phyloP scores from a whole-genome alignment of 2,113 vertebrate species.

The Tyto alba region DNA sequence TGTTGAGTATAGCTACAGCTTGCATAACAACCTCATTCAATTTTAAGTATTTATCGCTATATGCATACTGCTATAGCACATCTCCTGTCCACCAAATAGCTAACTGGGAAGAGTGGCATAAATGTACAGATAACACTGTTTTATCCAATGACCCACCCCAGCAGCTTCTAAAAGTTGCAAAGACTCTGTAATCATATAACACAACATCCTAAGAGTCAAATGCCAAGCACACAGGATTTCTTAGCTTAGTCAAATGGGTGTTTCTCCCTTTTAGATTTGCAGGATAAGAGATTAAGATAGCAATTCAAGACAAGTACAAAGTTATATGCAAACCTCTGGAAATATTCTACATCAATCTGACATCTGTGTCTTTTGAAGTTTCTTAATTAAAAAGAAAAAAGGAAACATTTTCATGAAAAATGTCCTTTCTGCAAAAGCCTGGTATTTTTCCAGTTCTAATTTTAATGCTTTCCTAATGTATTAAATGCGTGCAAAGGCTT shows the following conservation, averaged over 20 bases:
- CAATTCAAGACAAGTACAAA: neutral
- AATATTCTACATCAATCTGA: neutral
- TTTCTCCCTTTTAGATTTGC: neutral
- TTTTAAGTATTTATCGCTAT: neutral
- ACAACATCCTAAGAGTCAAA: neutral
- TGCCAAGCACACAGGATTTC: neutral
- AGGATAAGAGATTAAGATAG: neutral
- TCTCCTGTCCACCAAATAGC: neutral
- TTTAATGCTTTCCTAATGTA: neutral
- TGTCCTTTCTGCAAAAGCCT: neutral
- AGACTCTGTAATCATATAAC: neutral
- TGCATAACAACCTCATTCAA: neutral
- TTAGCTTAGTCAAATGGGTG: neutral
- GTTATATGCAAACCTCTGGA: neutral
- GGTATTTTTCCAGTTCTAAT: neutral
- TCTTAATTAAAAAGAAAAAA: neutral
- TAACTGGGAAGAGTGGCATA: neutral
- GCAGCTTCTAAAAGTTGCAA: neutral
- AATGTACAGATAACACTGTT: neutral
- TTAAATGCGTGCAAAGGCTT: neutral
- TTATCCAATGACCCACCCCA: neutral
- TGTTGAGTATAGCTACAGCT: neutral
- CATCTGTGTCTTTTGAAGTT: neutral
- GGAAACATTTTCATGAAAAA: neutral
- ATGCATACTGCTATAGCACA: neutral